Percentiles rank a stretch among this genome's conserved stretches.
These are phyloP conservation scores for Megaceryle alcyon DNA, from an alignment of 2,797 vertebrate genomes.

Conservation along the genomic window DNA sequence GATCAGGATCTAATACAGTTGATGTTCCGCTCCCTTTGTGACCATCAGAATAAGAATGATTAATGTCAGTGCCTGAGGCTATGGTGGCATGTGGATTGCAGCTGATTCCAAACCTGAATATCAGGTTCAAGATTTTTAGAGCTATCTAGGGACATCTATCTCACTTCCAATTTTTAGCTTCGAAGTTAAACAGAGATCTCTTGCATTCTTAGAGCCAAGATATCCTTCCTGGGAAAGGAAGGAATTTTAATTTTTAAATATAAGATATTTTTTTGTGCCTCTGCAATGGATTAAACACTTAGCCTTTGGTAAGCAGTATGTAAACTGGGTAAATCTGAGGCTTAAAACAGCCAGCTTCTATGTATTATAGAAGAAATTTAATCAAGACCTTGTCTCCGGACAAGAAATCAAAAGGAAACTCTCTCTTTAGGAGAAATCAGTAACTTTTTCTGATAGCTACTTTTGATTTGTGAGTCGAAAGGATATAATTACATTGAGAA, in stretches of 20 bases:
- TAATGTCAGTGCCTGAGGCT: background rate
- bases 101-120: background rate
- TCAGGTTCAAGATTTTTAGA: background rate
- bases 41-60: background rate
- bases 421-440: conserved; percentile 59
- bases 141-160: background rate
- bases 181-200: conserved; percentile 14
- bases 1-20: background rate
- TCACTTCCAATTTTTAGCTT: conserved; percentile 22
- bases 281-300: conserved; percentile 34
- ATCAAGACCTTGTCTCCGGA: conserved; percentile 38
- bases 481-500: conserved; percentile 3
- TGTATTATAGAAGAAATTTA: conserved; percentile 45
- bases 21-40: background rate
- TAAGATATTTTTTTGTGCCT: background rate
- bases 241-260: background rate
- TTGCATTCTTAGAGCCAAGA: conserved; percentile 1
- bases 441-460: conserved; percentile 31
- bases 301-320: background rate
- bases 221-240: background rate
- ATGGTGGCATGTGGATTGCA: background rate
- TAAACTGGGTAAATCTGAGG: conserved; percentile 21
- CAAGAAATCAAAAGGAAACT: conserved; percentile 16
- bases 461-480: conserved; percentile 63
- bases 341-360: conserved; percentile 1